Conservation (phyloP, 2,888 invertebrate species). For the Minunthozetes semirufus region DNA sequence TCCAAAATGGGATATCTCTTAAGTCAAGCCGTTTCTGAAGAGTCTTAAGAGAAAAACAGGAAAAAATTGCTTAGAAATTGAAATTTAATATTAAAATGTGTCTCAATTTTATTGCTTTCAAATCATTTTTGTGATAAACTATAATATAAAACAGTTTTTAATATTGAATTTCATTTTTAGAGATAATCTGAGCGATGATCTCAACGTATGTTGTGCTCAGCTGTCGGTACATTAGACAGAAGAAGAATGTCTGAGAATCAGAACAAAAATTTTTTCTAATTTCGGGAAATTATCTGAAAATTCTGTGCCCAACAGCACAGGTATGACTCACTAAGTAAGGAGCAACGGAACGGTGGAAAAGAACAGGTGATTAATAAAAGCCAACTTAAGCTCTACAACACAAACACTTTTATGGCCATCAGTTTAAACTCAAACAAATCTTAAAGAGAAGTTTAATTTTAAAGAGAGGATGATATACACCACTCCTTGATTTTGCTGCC, state of each 20-base stretch:
- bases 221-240: neutral
- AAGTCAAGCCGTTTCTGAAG: too few species aligned
- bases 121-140: neutral
- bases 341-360: neutral
- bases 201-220: neutral
- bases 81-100: neutral
- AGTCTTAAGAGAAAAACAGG: too few species aligned
- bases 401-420: conserved; percentile 16
- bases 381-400: conserved; percentile 3
- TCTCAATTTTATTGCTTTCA: neutral
- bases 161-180: neutral
- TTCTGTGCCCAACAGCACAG: neutral
- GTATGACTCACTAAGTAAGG: too few species aligned
- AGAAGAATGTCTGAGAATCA: neutral
- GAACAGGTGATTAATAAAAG: conserved; percentile 21
- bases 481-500: neutral
- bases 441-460: conserved; percentile 3
- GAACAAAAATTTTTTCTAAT: neutral
- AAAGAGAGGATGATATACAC: conserved; percentile 4
- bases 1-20: too few species aligned
- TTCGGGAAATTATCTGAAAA: neutral
- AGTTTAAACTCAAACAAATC: neutral
- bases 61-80: neutral
- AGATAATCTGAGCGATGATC: neutral
- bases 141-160: neutral